Evolutionary conservation across 1,140 invertebrate genomes (phyloP).

Genomic region (Aphelenchoides besseyi): DNA sequence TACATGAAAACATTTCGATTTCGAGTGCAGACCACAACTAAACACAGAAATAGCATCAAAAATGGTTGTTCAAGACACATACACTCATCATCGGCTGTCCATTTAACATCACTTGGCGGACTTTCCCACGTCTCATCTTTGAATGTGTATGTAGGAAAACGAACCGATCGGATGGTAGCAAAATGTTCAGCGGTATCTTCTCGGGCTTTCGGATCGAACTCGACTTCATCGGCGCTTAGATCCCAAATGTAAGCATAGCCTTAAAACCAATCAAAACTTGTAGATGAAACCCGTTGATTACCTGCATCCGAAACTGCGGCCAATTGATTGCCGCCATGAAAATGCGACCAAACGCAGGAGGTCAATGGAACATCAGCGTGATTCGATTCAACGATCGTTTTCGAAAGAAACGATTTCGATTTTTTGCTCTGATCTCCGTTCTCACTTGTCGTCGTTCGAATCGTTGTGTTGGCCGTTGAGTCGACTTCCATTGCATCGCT

Average conservation of each 20-base stretch:
- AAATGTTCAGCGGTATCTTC: background rate
- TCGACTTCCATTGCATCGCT: background rate
- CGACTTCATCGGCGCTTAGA: background rate
- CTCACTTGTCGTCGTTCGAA: no score
- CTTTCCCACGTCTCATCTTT: background rate
- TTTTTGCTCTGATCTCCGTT: no score
- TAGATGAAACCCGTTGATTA: background rate
- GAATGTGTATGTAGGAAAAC: background rate
- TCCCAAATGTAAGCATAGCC: slow-evolving; percentile 1
- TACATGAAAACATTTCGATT: background rate
- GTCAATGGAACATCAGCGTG: background rate
- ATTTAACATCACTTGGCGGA: background rate
- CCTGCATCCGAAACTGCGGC: slow-evolving; percentile 1
- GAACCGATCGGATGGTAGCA: background rate
- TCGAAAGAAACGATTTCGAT: background rate
- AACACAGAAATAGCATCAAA: background rate
- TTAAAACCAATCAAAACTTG: background rate
- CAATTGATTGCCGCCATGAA: background rate
- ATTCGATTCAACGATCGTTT: background rate
- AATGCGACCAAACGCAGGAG: background rate
- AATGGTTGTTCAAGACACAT: background rate
- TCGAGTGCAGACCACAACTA: background rate
- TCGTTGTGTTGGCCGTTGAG: no score
- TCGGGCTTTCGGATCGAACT: background rate
- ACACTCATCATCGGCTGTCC: background rate